These are phyloP conservation scores for Rousettus leschenaultii DNA, from an alignment of 2,113 vertebrate species.

Conservation along the genomic window DNA sequence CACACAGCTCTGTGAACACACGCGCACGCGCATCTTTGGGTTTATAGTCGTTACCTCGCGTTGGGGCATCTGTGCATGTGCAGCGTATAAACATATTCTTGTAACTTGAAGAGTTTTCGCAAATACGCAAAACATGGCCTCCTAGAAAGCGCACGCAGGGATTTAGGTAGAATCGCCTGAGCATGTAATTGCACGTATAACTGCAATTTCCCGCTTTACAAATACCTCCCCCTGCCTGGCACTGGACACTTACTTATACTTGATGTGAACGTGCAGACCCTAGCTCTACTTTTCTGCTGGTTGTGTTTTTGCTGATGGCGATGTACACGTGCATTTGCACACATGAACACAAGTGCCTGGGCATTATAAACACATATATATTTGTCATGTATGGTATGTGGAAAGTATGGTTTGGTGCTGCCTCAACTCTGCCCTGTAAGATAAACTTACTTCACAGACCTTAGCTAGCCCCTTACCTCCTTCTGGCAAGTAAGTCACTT, in stretches of 20 bases:
- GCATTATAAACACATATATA: not conserved
- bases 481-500: not conserved
- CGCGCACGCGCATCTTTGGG: not conserved
- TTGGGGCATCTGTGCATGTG: not conserved
- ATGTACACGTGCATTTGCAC: not conserved
- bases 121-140: not conserved
- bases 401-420: not conserved
- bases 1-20: not conserved
- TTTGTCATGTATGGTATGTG: not conserved
- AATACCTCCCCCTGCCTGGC: not conserved
- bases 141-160: not conserved
- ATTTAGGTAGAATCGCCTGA: not conserved
- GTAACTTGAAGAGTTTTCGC: slow-evolving; percentile 35
- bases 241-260: not conserved
- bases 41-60: not conserved
- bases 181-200: not conserved
- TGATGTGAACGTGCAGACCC: not conserved
- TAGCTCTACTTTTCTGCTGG: not conserved
- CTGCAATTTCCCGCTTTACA: not conserved
- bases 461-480: not conserved
- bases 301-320: not conserved
- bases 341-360: not conserved
- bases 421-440: not conserved
- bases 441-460: not conserved
- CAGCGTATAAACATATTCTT: not conserved